These are phyloP conservation scores for Protosalanx chinensis DNA, from an alignment of 2,797 vertebrate species.

Conservation along the genomic window DNA sequence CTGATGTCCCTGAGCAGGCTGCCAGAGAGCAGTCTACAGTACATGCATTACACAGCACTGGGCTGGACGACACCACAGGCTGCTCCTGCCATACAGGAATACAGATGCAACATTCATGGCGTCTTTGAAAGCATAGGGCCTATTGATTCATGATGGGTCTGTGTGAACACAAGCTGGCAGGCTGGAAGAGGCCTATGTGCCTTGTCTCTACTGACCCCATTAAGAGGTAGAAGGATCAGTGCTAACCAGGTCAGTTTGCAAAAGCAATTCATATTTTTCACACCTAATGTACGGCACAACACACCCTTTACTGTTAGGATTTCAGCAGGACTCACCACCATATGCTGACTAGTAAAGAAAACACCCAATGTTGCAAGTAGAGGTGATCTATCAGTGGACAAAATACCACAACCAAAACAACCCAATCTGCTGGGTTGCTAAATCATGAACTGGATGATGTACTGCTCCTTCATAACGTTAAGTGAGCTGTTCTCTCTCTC, in stretches of 20 bases:
- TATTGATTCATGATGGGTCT: slow-evolving; percentile 53
- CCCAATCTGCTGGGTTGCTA: background rate
- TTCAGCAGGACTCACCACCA: no score
- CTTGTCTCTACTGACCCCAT: slow-evolving; percentile 36
- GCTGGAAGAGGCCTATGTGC: slow-evolving; percentile 38
- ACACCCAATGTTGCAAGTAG: no score
- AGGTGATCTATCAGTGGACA: no score
- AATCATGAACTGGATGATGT: background rate
- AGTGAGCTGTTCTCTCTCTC: background rate
- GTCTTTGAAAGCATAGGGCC: slow-evolving; percentile 44
- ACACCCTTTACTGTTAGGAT: background rate
- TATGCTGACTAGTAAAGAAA: no score
- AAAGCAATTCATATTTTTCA: slow-evolving; percentile 33
- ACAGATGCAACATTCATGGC: slow-evolving; percentile 63
- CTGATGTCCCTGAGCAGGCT: slow-evolving; percentile 59
- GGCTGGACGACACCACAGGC: slow-evolving; percentile 47
- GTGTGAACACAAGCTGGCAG: slow-evolving; percentile 44
- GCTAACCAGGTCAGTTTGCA: slow-evolving; percentile 28
- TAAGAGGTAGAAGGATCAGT: slow-evolving; percentile 48
- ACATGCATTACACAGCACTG: slow-evolving; percentile 62
- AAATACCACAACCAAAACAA: no score
- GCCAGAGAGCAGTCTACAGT: slow-evolving; percentile 68
- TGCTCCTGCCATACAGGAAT: slow-evolving; percentile 40
- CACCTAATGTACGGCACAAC: slow-evolving; percentile 29
- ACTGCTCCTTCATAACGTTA: background rate